Evolutionary conservation across 2,113 vertebrate genomes (phyloP), one percentile per base, ranked within the genome.

Genomic region (Acrocephalus arundinaceus): DNA sequence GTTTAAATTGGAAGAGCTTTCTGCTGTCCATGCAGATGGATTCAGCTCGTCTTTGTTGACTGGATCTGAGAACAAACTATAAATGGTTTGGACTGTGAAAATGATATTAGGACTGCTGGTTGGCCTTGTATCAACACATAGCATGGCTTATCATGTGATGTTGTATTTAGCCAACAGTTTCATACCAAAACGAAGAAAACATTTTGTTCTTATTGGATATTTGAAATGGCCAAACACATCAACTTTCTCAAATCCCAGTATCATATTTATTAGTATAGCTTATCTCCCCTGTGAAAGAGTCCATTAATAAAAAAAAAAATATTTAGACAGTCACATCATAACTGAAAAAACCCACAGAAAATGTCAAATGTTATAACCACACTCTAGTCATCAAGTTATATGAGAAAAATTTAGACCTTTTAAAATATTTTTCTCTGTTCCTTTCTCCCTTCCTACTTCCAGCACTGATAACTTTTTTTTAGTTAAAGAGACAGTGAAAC

Each of bases 21-120:
- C 74, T 90, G n/a, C 59, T 87, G 59, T 48, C 67, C 21, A 5
- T 72, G 33, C 1, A 4, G 41, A 84, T 61, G 33, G 68, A 94
- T 86, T 76, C 67, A 77, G 61, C 66, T 75, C 51, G 85, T 33
- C 73, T 83, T 85, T 58, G 37, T 51, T 93, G 65, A 75, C 61
- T 66, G 39, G 8, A 78, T 94, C 67, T 85, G 75, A 94, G 52
- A 94, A 80, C 74, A 93, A 95, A 73, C 94, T 96, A 97, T 93
- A 95, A 94, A 96, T 97, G 91, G 81, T 45, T 90, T 93, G 9
- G 8, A 91, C 58, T 61, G 37, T 62, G 65, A 90, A 96, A 95
- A 93, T 57, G 8, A 5, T 86, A 96, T 88, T 62, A 75, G 39
- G 58, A 92, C 67, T 81, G 86, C 79, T 95, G 68, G 25, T 73